Conservation (phyloP, 2,797 vertebrate genomes). For the Enteromius trimaculatus region DNA sequence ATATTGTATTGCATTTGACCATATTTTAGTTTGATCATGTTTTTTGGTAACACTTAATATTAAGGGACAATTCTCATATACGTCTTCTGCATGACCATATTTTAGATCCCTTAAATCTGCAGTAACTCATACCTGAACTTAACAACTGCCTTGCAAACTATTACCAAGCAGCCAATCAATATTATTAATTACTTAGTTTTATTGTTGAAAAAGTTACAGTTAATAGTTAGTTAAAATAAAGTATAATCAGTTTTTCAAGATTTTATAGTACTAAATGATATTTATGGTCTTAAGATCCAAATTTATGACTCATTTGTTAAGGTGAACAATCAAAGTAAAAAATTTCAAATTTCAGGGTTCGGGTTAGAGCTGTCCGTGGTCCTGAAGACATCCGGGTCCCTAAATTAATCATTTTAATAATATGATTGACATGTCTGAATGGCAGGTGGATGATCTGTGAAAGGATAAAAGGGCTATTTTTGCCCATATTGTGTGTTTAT, state of each 20-base stretch:
- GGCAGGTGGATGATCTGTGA: background rate
- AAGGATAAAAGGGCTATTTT: background rate
- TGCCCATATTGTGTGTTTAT: background rate
- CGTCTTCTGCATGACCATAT: no score
- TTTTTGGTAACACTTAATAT: background rate
- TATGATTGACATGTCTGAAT: background rate
- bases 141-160: no score
- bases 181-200: no score
- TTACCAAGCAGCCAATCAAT: no score
- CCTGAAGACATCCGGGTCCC: background rate
- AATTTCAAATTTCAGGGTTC: background rate
- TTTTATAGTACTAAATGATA: background rate
- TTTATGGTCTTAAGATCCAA: background rate
- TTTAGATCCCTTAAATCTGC: no score
- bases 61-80: background rate
- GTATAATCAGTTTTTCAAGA: background rate
- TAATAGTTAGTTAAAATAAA: background rate
- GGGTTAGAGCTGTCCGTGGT: constrained; percentile 3
- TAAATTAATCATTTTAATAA: background rate
- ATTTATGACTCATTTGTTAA: background rate
- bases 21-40: background rate
- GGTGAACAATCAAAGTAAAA: background rate
- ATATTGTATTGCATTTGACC: no score
- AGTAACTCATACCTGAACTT: no score
- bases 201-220: no score